Conservation (phyloP, 1,140 invertebrate species). For the Argopecten irradians region DNA sequence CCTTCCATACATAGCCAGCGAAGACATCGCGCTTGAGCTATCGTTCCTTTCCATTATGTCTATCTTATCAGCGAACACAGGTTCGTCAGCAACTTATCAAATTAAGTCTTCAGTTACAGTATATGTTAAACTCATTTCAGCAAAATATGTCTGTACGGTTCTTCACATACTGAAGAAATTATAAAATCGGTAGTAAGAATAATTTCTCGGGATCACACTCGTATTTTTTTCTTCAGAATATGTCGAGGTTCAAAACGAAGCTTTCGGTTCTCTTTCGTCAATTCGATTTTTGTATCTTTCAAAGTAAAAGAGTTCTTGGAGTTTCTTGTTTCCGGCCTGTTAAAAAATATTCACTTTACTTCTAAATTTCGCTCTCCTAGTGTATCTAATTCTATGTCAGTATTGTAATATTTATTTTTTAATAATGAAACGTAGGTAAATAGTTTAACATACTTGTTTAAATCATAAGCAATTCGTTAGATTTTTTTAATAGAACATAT, state of each 20-base stretch:
- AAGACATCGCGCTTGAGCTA: constrained; percentile 63
- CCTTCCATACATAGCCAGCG: constrained; percentile 74
- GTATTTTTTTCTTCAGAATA: constrained; percentile 29
- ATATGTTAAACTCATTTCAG: background rate
- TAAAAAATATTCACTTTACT: no score
- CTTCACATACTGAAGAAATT: background rate
- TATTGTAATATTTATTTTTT: no score
- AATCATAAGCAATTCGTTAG: no score
- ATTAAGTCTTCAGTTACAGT: background rate
- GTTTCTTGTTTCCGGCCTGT: background rate
- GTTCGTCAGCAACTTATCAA: background rate
- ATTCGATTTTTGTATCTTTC: background rate
- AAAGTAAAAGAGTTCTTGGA: background rate
- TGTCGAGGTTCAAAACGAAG: no score
- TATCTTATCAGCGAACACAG: background rate
- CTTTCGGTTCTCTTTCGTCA: no score
- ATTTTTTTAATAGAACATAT: no score
- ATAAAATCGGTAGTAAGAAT: no score
- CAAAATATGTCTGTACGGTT: no score
- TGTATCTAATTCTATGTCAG: no score
- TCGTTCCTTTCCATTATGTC: constrained; percentile 60
- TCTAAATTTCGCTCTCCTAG: no score
- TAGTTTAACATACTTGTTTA: no score
- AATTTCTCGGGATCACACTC: background rate
- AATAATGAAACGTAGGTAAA: no score